Evolutionary conservation across 2,113 vertebrate species (phyloP).

Genomic region (Centropus unirufus): DNA sequence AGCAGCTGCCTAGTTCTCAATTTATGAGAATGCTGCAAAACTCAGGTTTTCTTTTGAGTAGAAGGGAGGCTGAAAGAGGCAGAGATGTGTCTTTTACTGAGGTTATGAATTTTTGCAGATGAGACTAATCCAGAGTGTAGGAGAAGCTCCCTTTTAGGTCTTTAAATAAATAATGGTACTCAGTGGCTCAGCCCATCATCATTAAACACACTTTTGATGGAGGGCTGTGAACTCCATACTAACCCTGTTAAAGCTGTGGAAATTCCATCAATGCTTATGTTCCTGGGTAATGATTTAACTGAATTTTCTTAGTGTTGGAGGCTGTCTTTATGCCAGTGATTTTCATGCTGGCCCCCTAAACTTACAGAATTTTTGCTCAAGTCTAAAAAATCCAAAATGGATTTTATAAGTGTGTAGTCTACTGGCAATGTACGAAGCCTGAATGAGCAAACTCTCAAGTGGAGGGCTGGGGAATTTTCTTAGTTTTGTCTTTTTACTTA

Average conservation of each 20-base stretch:
- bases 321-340: slow-evolving; percentile 28
- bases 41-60: neutral
- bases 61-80: neutral
- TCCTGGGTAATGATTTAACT: slow-evolving; percentile 60
- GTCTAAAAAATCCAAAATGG: slow-evolving; percentile 35
- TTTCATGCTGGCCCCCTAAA: slow-evolving; percentile 35
- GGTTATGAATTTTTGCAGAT: neutral
- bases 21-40: neutral
- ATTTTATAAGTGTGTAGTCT: slow-evolving; percentile 34
- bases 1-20: neutral
- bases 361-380: neutral
- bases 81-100: neutral
- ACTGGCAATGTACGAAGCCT: neutral
- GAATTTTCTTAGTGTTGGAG: slow-evolving; percentile 39
- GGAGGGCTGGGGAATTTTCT: neutral
- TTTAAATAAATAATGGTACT: neutral
- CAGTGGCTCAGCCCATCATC: neutral
- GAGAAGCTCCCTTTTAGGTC: slow-evolving; percentile 3
- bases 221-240: neutral
- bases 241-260: slow-evolving; percentile 50
- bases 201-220: slow-evolving; percentile 2
- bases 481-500: slow-evolving; percentile 20
- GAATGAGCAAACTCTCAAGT: slow-evolving; percentile 5
- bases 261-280: slow-evolving; percentile 48
- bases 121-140: neutral